Conservation (phyloP, 2,888 invertebrate genomes). For the Drosophila tripunctata region DNA sequence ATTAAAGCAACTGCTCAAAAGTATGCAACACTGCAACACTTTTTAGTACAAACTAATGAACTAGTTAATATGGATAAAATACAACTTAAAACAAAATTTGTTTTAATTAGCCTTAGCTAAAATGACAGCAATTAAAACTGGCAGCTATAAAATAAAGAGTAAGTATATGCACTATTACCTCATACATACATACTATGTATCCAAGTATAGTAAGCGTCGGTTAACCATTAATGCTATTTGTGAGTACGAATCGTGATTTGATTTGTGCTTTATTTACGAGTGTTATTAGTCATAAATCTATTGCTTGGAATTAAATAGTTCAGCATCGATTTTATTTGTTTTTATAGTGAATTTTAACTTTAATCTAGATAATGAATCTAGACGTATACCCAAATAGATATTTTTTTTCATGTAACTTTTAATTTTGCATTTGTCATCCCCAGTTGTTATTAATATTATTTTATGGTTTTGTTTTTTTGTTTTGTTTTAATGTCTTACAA, state of each 20-base stretch:
- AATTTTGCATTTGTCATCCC: conserved; percentile 12
- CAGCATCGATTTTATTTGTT: conserved; percentile 31
- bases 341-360: conserved; percentile 6
- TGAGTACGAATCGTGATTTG: conserved; percentile 12
- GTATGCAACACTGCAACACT: too few relatives aligned
- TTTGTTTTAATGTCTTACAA: conserved; percentile 15
- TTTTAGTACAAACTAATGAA: too few relatives aligned
- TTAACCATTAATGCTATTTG: neutral
- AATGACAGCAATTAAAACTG: too few relatives aligned
- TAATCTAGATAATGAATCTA: conserved; percentile 41
- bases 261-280: conserved; percentile 26
- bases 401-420: conserved; percentile 19
- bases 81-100: too few relatives aligned
- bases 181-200: too few relatives aligned
- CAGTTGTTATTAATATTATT: conserved; percentile 11
- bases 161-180: too few relatives aligned
- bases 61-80: too few relatives aligned
- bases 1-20: neutral
- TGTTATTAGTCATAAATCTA: conserved; percentile 31
- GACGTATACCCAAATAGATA: conserved; percentile 34
- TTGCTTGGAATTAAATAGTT: conserved; percentile 59
- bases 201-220: neutral
- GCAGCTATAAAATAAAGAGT: too few relatives aligned
- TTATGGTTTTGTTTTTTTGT: too few relatives aligned
- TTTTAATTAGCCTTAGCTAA: too few relatives aligned